phyloP scores from a whole-genome alignment of 2,888 invertebrate genomes.

The Sepioteuthis lessoniana region DNA sequence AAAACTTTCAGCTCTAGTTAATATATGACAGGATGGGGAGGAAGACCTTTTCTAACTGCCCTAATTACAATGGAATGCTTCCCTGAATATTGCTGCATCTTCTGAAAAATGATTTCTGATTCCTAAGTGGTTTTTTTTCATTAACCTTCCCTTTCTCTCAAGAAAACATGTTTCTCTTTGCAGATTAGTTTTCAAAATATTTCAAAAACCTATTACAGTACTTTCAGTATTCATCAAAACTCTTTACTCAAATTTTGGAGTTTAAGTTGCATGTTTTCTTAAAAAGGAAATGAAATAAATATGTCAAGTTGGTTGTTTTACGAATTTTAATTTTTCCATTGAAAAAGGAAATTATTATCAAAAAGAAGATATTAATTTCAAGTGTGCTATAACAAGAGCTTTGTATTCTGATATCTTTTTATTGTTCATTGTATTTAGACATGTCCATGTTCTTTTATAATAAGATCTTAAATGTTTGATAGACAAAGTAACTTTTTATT shows the following conservation, averaged over 20 bases:
- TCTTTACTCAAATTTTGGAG: background rate
- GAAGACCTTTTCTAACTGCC: too few relatives aligned
- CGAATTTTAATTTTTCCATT: background rate
- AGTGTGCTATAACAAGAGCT: background rate
- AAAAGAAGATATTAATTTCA: too few relatives aligned
- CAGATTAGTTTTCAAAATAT: background rate
- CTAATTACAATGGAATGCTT: background rate
- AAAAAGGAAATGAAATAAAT: background rate
- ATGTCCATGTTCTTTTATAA: background rate
- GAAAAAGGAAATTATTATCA: background rate
- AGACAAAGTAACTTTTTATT: background rate
- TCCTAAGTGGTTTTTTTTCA: background rate
- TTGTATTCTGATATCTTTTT: background rate
- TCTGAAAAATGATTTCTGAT: background rate
- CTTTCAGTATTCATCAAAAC: background rate
- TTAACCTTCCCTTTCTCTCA: background rate
- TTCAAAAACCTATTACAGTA: background rate
- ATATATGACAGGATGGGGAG: background rate
- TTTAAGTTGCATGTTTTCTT: background rate
- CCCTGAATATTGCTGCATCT: background rate
- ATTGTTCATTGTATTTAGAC: background rate
- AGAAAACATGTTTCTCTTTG: background rate
- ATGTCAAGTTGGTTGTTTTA: too few relatives aligned
- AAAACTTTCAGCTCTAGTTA: background rate
- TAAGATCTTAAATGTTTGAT: background rate